Base-by-base conservation (phyloP, 2,113 vertebrate genomes). In the Hippolais icterina region DNA sequence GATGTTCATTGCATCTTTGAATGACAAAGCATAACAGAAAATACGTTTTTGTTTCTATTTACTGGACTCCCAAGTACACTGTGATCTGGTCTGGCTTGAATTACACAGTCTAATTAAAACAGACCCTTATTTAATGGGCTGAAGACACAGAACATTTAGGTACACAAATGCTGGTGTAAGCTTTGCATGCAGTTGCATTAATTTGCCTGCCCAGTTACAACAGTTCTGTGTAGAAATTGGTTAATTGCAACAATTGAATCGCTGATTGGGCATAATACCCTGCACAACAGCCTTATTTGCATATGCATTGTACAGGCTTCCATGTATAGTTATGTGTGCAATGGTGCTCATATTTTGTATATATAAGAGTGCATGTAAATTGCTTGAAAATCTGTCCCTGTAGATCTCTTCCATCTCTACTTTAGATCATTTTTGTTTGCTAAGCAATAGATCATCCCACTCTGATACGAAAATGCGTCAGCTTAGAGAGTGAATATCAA, bases 191-290 rank as follows among this genome's bases (percentile, higher is more conserved):
- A 57, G 79, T 94, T 93, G 90, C 74, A 70, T 94, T 93, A 93
- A 97, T 94, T 91, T 94, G 59, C 84, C 90, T 96, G 87, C 53
- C 89, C 78, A 71, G 65, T 87, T 91, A 93, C 53, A 87, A 57
- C 81, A 89, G 63, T 82, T 90, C 87, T 83, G 81, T 5, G 9
- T 83, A 95, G 93, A 94, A 96, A 97, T 83, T 83, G 87, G 89
- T 85, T 96, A 96, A 96, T 90, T 95, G 85, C 94, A 90, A 78
- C 92, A 91, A 87, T 85, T 91, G 91, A 94, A 87, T 79, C 9
- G 2, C 87, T 96, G 93, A 95, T 93, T 93, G 84, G 84, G 66
- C 75, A 89, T 95, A 94, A 90, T 90, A 90, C 75, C 44, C 70
- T 57, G 17, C 78, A 95, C 94, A 96, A 95, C 80, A 95, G 64